These are phyloP conservation scores for Platysternon megacephalum DNA, from an alignment of 2,113 vertebrate genomes.

Conservation along the genomic window DNA sequence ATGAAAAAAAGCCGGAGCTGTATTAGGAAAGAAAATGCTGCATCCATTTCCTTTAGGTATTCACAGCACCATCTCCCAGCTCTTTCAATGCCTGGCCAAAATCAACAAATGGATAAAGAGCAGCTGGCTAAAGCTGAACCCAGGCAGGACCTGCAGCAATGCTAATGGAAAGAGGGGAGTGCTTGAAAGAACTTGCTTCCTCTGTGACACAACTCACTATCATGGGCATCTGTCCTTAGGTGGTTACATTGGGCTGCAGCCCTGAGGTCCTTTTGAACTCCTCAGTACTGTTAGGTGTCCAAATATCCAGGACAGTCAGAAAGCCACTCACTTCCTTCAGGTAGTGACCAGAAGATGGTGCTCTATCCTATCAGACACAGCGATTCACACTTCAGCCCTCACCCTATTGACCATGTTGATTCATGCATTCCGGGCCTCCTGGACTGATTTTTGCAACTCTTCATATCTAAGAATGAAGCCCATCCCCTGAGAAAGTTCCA, in stretches of 20 bases:
- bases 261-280: background rate
- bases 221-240: background rate
- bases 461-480: background rate
- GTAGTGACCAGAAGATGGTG: background rate
- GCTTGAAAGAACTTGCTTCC: background rate
- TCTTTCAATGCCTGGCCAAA: background rate
- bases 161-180: background rate
- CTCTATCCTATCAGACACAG: background rate
- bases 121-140: background rate
- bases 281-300: background rate
- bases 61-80: background rate
- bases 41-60: background rate
- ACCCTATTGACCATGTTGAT: background rate
- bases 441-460: background rate
- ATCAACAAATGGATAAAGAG: background rate
- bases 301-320: background rate
- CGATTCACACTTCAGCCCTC: background rate
- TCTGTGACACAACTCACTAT: background rate
- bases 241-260: background rate
- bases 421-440: background rate
- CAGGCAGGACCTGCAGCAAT: background rate
- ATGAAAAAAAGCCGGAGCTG: accelerated
- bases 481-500: background rate
- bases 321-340: background rate
- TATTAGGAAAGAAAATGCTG: background rate